A percentile compares a stretch with the other conserved stretches of the same genome.
Conservation (phyloP, 2,113 vertebrate species). For the Pimephales promelas region DNA sequence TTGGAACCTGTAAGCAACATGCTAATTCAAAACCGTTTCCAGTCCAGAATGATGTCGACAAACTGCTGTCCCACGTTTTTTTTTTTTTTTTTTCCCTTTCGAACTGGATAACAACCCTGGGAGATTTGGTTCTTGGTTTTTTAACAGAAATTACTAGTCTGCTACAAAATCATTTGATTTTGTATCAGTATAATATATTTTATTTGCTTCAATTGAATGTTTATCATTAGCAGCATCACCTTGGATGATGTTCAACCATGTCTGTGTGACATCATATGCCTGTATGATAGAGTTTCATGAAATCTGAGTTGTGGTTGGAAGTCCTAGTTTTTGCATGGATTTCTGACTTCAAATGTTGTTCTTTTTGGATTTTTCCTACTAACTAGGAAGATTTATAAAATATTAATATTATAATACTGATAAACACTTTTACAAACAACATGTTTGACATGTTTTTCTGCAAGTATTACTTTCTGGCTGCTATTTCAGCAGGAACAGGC, state of each 20-base stretch:
- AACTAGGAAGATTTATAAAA: neutral
- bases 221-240: neutral
- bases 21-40: neutral
- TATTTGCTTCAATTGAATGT: neutral
- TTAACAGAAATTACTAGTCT: neutral
- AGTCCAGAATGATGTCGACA: slow-evolving; percentile 9
- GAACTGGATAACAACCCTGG: neutral
- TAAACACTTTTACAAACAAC: neutral
- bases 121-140: neutral
- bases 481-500: neutral
- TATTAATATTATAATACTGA: neutral
- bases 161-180: neutral
- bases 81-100: neutral
- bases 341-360: neutral
- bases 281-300: too few species aligned
- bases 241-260: neutral
- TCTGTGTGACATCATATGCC: neutral
- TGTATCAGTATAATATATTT: neutral
- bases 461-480: neutral
- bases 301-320: too few species aligned
- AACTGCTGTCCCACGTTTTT: slow-evolving; percentile 22
- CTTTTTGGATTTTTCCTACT: neutral
- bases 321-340: too few species aligned
- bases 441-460: neutral
- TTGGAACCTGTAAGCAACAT: neutral